Evolutionary conservation across 35 echinoderm and acorn worm species (phyloP), one percentile per base, ranked within the genome.

Genomic region (Ophioderma brevispina): DNA sequence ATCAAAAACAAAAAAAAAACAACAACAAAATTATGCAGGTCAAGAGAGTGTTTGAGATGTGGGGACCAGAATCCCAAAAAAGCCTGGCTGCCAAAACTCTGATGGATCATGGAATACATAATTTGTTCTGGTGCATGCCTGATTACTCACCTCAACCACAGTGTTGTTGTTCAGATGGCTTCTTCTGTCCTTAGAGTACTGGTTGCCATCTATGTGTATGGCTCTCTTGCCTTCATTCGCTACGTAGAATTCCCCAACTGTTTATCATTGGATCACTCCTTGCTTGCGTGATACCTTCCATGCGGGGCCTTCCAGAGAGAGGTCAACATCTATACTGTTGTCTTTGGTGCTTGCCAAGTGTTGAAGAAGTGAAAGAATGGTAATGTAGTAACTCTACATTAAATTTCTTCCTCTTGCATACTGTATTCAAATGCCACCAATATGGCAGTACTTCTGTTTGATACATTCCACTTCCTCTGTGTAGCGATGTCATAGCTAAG

Each of bases 191-290:
- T 87, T 95, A 13, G 87, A 39, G 14, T 95, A 87, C 33, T 93
- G 90, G 80, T 98, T 98, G 23, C 96, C 96, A 84, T 98, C 96
- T 14, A 98, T 81, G 43, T 95, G 91, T 37, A 98, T 92, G 1
- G 96, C 90, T 50, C 96, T 84, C 35, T 95, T 98, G 76, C 96
- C 96, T 78, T 98, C 96, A 76, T 98, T 98, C 33, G 93, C 93
- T 25, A 98, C 89, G 88, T 92, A 98, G 77, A 98, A 98, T 18
- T 98, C 96, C 25, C 96, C 96, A n/a, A 41, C 92, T 98, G 84
- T 98, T 98, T 36, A 90, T 88, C 17, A 98, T 80, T 98, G 95
- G 77, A 98, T 98, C 21, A 98, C 38, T 0, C 96, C 96, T 52
- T 98, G 96, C 30, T 89, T 95, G 13, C 96, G 38, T 0, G 96